Evolutionary conservation across 92 coral and sea anemone species (phyloP).

Genomic region (Montipora capitata): DNA sequence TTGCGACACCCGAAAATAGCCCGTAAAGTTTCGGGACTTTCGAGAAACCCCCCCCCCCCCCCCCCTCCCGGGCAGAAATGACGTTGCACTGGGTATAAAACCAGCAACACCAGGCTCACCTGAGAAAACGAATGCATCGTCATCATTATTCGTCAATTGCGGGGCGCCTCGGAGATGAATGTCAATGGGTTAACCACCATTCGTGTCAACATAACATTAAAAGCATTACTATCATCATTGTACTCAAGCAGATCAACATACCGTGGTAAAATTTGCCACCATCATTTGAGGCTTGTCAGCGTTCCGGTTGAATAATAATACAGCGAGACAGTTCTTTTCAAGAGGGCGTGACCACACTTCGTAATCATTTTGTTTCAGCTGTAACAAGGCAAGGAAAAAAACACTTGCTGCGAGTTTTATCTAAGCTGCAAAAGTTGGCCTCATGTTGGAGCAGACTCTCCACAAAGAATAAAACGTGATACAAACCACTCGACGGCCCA

Average conservation of each 20-base stretch:
- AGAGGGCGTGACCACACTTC: conserved; percentile 89
- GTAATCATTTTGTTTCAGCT: conserved; percentile 32
- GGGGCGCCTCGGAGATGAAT: no score
- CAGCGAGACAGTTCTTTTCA: conserved; percentile 80
- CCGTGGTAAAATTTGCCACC: conserved; percentile 77
- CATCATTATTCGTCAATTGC: no score
- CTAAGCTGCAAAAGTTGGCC: background rate
- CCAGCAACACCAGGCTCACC: no score
- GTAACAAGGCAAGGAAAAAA: background rate
- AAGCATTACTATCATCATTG: background rate
- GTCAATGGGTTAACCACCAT: no score
- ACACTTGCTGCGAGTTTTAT: background rate
- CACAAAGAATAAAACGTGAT: conserved; percentile 7
- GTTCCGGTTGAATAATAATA: conserved; percentile 83
- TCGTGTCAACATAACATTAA: no score
- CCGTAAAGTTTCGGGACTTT: no score
- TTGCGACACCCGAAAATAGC: no score
- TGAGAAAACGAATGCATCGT: no score
- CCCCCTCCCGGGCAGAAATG: no score
- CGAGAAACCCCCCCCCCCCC: no score
- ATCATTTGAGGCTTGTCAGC: conserved; percentile 70
- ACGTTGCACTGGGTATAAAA: no score
- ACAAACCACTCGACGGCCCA: conserved; percentile 85
- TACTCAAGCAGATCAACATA: conserved; percentile 20
- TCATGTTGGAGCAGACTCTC: background rate